Evolutionary conservation across 2,113 vertebrate genomes (phyloP).

Genomic region (Scortum barcoo): DNA sequence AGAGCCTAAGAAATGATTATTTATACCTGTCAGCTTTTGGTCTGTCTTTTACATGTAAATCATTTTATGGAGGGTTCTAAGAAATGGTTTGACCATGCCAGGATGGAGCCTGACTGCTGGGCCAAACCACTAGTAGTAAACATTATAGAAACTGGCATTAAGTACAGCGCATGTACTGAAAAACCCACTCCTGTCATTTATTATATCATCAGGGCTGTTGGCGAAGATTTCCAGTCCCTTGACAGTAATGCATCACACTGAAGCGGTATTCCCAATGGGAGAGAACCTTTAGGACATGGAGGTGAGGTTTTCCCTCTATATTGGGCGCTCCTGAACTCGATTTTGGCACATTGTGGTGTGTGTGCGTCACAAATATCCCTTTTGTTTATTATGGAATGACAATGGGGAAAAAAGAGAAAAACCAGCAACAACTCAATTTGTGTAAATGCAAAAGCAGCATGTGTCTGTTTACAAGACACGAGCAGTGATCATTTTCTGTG

Average conservation of each 20-base stretch:
- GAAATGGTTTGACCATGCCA: slow-evolving; percentile 55
- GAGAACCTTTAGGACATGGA: neutral
- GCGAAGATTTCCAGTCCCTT: slow-evolving; percentile 29
- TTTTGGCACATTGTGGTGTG: neutral
- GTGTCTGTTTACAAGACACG: slow-evolving; percentile 71
- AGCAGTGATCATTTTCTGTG: slow-evolving; percentile 63
- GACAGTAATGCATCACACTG: slow-evolving; percentile 29
- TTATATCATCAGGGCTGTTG: slow-evolving; percentile 62
- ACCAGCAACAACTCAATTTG: slow-evolving; percentile 43
- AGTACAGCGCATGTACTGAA: slow-evolving; percentile 46
- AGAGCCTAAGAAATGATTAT: slow-evolving; percentile 62
- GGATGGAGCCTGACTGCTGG: slow-evolving; percentile 51
- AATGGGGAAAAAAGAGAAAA: slow-evolving; percentile 16
- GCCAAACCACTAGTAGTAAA: slow-evolving; percentile 76
- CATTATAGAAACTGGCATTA: slow-evolving; percentile 71
- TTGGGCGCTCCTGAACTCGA: neutral
- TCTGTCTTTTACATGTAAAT: slow-evolving; percentile 56
- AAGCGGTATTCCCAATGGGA: slow-evolving; percentile 3
- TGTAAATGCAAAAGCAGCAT: slow-evolving; percentile 60
- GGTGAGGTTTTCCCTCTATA: neutral
- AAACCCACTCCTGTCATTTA: slow-evolving; percentile 66
- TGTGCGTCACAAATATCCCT: neutral
- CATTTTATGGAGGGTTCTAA: slow-evolving; percentile 60
- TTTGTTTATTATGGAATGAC: slow-evolving; percentile 5
- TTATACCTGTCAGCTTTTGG: slow-evolving; percentile 66